Base-by-base conservation (phyloP, 2,113 vertebrate genomes). In the Anolis sagrei region DNA sequence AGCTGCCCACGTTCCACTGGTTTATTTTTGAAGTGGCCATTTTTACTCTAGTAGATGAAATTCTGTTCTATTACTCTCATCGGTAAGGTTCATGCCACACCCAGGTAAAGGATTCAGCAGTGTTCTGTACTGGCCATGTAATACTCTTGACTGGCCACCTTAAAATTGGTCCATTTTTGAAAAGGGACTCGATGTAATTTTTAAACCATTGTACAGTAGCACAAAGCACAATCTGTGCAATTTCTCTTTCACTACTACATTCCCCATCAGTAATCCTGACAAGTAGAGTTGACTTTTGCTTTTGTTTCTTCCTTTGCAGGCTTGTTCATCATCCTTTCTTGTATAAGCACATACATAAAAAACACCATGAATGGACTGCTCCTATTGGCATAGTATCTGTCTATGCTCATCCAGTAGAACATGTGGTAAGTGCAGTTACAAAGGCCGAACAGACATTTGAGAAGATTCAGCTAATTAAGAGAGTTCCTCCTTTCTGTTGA, bases 361-460 rank as follows among this genome's bases (percentile, higher is more conserved):
- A 98, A 91, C 98, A 99, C 91, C 98, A 99, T 0, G 98, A 99
- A 90, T 99, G 98, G 98, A 99, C 99, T 0, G 98, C 98, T 5
- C 98, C 99, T 83, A 94, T 99, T 0, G 97, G 98, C 0, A 61
- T 99, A 11, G 93, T 97, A 76, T 95, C 96, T 39, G 94, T 98
- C 29, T 99, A 99, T 0, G 97, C 97, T 79, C 98, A 99, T 89
- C 98, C 98, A 0, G 2, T 98, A 25, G 98, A 99, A 23, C 98
- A 99, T 0, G 39, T 98, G 93, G 99, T 99, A 92, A 97, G 94
- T 93, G 75, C 3, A 58, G 48, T 29, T 79, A n/a, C 13, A 3
- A 0, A 1, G 29, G 8, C 54, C 58, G 39, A 44, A 27, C 0
- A 32, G 11, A n/a, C 73, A 66, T 10, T 58, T 58, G 14, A 18